Base-by-base conservation (phyloP, 2,113 vertebrate genomes). In the Leucopsar rothschildi region DNA sequence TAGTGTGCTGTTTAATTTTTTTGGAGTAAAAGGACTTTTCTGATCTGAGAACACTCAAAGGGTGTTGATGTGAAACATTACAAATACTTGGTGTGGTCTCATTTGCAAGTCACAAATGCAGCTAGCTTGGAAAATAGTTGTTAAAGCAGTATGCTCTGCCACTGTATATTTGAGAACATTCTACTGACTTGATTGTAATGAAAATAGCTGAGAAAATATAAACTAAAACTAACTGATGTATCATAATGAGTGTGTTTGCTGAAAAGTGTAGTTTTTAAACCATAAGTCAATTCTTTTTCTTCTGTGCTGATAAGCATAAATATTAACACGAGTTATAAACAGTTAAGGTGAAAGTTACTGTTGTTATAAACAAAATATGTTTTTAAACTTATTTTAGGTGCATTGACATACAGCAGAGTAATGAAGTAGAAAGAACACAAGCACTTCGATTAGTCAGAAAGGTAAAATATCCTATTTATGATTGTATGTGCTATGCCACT, bases 351-450 rank as follows among this genome's bases (percentile, higher is more conserved):
- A 60, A 86, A 92, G 27, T 76, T 77, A 49, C 35, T 73, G 40
- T n/a, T 68, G 28, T 63, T 90, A 52, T 18, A 71, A 87, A 79
- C 6, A 61, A 81, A 57, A 47, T 60, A 14, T 82, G 7, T 18
- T 55, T 90, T 80, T 95, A 53, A 57, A 90, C 47, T 90, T 94
- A 35, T 93, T 73, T 96, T 97, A 99, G 99, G 98, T 99, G 99
- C 97, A 99, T 99, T 96, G 99, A 99, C 97, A 99, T 99, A 97
- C 99, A 99, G 90, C 99, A 99, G 97, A 99, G 99, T 97, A 99
- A 99, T 77, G 99, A 99, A 98, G 99, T 99, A 76, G 99, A 99
- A 97, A 98, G 99, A 95, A 99, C 99, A 84, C 99, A 99, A 97
- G 99, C 99, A 89, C 99, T 99, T 96, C 98, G 99, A 95, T 98